Evolutionary conservation across 2,797 vertebrate genomes (phyloP).

Genomic region (Pachyuromys duprasi): DNA sequence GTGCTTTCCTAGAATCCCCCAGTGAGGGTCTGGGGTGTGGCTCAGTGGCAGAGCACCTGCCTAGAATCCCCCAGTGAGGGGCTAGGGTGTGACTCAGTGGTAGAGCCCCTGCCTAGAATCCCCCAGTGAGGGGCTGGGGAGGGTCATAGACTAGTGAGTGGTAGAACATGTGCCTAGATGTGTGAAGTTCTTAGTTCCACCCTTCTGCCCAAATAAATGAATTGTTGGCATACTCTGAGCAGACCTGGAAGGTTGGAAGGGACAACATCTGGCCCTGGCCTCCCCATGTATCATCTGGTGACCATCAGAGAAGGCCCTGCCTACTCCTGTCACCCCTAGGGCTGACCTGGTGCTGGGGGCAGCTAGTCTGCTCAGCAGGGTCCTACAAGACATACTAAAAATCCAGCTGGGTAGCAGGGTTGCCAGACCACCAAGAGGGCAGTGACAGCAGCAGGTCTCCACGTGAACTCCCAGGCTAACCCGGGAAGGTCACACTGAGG

Average conservation of each 20-base stretch:
- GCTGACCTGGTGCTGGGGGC: background rate
- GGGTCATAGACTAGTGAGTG: too few species aligned
- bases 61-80: background rate
- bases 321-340: background rate
- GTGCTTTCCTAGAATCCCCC: background rate
- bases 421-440: background rate
- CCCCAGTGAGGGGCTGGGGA: background rate
- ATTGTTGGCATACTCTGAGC: background rate
- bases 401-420: background rate
- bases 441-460: background rate
- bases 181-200: background rate
- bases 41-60: background rate
- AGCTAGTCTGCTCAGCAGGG: background rate
- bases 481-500: background rate
- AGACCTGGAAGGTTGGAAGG: background rate
- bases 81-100: background rate
- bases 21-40: background rate
- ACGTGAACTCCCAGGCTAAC: background rate
- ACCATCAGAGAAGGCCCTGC: background rate
- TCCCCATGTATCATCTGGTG: background rate
- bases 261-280: background rate
- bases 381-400: background rate
- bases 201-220: background rate
- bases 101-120: background rate
- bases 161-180: background rate